Evolutionary conservation across 2,797 vertebrate genomes (phyloP).

Genomic region (Urocyon cinereoargenteus): DNA sequence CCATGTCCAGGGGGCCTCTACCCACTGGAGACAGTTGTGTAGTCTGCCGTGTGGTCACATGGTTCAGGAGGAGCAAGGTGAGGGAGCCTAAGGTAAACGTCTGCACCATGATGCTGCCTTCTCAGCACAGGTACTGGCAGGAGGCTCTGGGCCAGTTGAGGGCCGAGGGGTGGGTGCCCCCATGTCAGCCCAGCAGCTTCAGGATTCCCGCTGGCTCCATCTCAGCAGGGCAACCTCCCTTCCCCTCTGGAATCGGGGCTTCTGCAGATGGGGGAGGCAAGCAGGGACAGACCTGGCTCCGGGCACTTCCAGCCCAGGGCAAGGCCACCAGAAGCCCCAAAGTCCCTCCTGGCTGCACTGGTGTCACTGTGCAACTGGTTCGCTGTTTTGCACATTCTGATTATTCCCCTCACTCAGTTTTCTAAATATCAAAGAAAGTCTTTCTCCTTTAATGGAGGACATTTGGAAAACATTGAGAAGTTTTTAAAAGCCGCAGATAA

Average conservation of each 20-base stretch:
- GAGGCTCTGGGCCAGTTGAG: neutral
- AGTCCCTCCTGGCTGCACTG: neutral
- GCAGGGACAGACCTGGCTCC: neutral
- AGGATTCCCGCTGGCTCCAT: neutral
- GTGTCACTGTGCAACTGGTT: rapidly evolving
- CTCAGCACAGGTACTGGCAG: neutral
- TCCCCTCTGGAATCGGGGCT: neutral
- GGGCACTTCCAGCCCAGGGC: neutral
- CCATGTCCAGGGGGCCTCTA: neutral
- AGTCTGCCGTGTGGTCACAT: neutral
- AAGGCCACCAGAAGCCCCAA: neutral
- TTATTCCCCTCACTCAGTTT: neutral
- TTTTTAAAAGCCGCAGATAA: neutral
- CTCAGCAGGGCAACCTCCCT: no score
- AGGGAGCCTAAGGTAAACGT: neutral
- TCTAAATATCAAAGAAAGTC: neutral
- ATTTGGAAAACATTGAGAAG: neutral
- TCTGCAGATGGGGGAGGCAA: neutral
- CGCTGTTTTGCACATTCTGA: rapidly evolving
- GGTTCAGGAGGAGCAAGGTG: neutral
- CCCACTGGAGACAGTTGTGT: neutral
- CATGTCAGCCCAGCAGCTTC: neutral
- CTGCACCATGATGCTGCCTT: neutral
- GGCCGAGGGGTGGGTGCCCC: neutral
- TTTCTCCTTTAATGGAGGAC: neutral